These are phyloP conservation scores for Antitype chi DNA, from an alignment of 2,888 invertebrate species.

Conservation along the genomic window DNA sequence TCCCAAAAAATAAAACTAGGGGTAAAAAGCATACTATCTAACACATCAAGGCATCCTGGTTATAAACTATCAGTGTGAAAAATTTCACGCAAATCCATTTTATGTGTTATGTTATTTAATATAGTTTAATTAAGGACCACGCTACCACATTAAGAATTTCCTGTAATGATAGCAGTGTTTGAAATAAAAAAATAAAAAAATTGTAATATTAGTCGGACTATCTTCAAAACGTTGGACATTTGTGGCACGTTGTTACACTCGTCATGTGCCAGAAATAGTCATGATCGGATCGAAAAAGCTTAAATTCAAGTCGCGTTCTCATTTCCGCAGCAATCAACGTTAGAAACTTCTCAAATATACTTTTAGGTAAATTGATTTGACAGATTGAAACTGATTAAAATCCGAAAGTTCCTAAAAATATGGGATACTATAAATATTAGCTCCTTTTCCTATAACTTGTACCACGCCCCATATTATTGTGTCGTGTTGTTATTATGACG, in stretches of 20 bases:
- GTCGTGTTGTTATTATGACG: slow-evolving; percentile 85
- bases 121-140: neutral
- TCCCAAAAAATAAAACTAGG: too few relatives aligned
- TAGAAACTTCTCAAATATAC: neutral
- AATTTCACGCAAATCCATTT: too few relatives aligned
- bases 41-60: too few relatives aligned
- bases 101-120: too few relatives aligned
- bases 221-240: neutral
- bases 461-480: slow-evolving; percentile 76
- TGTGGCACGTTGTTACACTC: neutral
- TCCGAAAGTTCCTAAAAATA: neutral
- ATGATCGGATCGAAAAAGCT: neutral
- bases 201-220: too few relatives aligned
- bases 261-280: neutral
- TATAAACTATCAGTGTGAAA: too few relatives aligned
- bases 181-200: neutral
- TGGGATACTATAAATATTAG: neutral
- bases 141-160: neutral
- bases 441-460: slow-evolving; percentile 55
- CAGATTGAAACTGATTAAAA: neutral
- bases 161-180: neutral
- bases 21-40: too few relatives aligned
- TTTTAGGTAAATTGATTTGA: neutral
- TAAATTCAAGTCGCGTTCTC: neutral
- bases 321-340: neutral